Conservation (phyloP, 2,113 vertebrate genomes). For the Trichomycterus rosablanca region DNA sequence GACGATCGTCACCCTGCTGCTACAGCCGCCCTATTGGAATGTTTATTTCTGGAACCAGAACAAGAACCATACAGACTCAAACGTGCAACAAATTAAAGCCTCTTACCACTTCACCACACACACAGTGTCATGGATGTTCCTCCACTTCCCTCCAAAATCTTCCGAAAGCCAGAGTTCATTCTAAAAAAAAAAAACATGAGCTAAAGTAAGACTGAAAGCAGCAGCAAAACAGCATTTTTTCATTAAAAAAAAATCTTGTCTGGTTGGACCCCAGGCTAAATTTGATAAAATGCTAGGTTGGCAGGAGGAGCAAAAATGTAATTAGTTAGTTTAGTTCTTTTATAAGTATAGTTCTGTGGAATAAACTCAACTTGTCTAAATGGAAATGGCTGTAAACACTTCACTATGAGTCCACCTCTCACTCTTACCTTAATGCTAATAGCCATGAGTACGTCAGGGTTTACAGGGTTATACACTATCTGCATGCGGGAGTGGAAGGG, state of each 20-base stretch:
- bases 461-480: neutral
- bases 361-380: no score
- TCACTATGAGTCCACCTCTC: neutral
- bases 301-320: no score
- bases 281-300: no score
- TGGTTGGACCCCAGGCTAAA: no score
- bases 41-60: slow-evolving; percentile 12
- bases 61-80: slow-evolving; percentile 2
- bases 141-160: slow-evolving; percentile 81
- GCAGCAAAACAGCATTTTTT: no score
- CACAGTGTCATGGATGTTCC: slow-evolving; percentile 76
- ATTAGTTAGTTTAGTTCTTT: no score
- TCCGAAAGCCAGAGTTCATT: slow-evolving; percentile 84
- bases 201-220: neutral
- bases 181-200: slow-evolving; percentile 60
- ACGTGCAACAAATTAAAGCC: neutral
- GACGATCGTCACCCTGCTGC: neutral
- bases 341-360: no score
- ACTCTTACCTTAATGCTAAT: neutral
- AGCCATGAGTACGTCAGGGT: neutral
- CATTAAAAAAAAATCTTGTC: no score
- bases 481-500: neutral
- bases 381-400: no score
- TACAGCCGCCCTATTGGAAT: slow-evolving; percentile 20
- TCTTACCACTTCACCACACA: slow-evolving; percentile 90